Evolutionary conservation across 2,797 vertebrate species (phyloP), one percentile per base, ranked within the genome.

Genomic region (Leptatherina wallacei): DNA sequence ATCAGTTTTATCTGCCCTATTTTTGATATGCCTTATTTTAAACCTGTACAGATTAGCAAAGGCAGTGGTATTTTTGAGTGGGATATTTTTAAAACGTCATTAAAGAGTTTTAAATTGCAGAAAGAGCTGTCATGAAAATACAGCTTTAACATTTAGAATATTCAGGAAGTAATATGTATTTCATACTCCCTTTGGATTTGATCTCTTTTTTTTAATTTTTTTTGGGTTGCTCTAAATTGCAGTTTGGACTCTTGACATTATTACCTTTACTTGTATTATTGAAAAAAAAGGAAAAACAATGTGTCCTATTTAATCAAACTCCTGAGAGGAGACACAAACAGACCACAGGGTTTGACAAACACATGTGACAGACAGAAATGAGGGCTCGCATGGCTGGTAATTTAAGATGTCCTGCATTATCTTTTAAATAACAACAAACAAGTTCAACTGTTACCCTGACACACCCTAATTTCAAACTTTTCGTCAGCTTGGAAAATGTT

Each of bases 391-490:
- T 80, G 71, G 76, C 64, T 71, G 73, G 80, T 91, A 86, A 85
- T 89, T 86, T 83, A 73, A 89, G 76, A 76, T 81, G 71, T 84
- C 82, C 74, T 79, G 82, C 75, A 80, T 84, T 88, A 85, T 81
- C 73, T 69, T 81, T 82, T 78, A 86, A 89, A 89, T 85, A 84
- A 90, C 75, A 91, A 81, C 86, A 86, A 93, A 91, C 87, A 89
- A 83, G 85, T 87, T 68, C 65, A 81, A 84, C 86, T 90, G 81
- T 88, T 82, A 79, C 88, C 35, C 73, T 85, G 89, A 87, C 92
- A 93, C 93, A 93, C 92, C 90, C 91, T 92, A 73, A 90, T 91
- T 94, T 93, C 73, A 70, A 85, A 94, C 86, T 92, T 94, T 93
- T 92, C 71, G 73, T 90, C 87, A 82, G 89, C 83, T 71, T 13